phyloP scores from a whole-genome alignment of 1,140 invertebrate genomes.

The Brachionus angularis region DNA sequence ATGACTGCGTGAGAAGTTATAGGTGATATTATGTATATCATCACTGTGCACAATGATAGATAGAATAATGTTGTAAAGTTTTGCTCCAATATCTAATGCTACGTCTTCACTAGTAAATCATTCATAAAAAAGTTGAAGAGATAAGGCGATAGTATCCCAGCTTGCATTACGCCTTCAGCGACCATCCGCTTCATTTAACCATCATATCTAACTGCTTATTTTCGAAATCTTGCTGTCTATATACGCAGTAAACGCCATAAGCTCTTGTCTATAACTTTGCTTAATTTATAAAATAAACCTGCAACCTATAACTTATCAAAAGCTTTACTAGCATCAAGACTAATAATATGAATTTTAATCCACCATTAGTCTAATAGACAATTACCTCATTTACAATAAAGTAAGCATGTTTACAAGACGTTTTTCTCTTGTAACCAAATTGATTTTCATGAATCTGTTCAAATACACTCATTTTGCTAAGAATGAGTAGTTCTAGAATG shows the following conservation, averaged over 20 bases:
- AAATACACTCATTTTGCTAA: not conserved
- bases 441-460: not conserved
- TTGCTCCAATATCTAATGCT: not conserved
- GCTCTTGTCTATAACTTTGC: not conserved
- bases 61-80: too few relatives aligned
- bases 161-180: not conserved
- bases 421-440: not conserved
- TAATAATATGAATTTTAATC: too few relatives aligned
- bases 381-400: not conserved
- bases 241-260: not conserved
- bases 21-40: not conserved
- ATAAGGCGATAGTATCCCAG: not conserved
- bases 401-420: constrained; percentile 11
- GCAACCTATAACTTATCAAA: too few relatives aligned
- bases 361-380: not conserved
- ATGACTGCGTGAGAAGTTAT: not conserved
- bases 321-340: too few relatives aligned
- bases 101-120: not conserved
- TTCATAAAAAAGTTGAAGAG: constrained; percentile 14
- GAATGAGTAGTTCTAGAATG: not conserved
- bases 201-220: constrained; percentile 1
- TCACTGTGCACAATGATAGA: not conserved
- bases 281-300: not conserved
- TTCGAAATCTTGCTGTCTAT: not conserved
- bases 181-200: too few relatives aligned